Percentiles rank a stretch among this genome's conserved stretches.
phyloP scores from a whole-genome alignment of 2,113 vertebrate genomes.

The Agelaius phoeniceus region DNA sequence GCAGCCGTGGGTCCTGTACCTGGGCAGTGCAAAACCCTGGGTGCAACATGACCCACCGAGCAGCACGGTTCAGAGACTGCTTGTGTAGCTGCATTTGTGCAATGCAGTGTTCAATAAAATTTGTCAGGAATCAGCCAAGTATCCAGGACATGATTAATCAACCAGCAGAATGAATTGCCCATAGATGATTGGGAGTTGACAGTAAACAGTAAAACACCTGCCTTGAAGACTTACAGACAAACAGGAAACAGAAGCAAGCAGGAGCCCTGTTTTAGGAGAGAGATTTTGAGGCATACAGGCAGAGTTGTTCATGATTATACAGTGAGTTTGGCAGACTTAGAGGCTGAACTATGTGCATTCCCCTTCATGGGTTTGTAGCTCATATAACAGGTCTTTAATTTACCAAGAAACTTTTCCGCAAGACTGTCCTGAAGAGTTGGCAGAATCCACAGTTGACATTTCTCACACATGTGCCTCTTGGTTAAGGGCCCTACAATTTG shows the following conservation, averaged over 20 bases:
- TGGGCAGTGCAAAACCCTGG: background rate
- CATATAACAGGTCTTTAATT: slow-evolving; percentile 43
- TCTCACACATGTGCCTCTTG: slow-evolving; percentile 7
- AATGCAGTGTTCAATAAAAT: background rate
- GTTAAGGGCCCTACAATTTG: slow-evolving; percentile 4
- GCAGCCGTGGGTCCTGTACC: background rate
- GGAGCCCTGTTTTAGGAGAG: background rate
- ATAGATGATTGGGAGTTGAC: slow-evolving; percentile 52
- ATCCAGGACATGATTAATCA: slow-evolving; percentile 45
- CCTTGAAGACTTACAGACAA: slow-evolving; percentile 31
- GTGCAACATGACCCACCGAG: background rate
- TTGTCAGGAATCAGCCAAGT: slow-evolving; percentile 14
- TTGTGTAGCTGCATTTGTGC: background rate
- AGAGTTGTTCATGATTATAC: background rate
- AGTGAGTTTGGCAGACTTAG: background rate
- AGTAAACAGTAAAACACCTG: slow-evolving; percentile 62
- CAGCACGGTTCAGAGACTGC: background rate
- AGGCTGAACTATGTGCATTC: background rate
- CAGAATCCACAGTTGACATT: background rate
- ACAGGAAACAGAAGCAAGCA: slow-evolving; percentile 40
- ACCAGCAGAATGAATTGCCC: slow-evolving; percentile 54
- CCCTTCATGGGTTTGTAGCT: background rate
- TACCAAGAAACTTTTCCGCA: slow-evolving; percentile 9
- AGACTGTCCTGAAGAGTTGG: background rate
- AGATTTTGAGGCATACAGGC: background rate